These are phyloP conservation scores for Squalus acanthias DNA, from an alignment of 2,797 vertebrate genomes.

Conservation along the genomic window DNA sequence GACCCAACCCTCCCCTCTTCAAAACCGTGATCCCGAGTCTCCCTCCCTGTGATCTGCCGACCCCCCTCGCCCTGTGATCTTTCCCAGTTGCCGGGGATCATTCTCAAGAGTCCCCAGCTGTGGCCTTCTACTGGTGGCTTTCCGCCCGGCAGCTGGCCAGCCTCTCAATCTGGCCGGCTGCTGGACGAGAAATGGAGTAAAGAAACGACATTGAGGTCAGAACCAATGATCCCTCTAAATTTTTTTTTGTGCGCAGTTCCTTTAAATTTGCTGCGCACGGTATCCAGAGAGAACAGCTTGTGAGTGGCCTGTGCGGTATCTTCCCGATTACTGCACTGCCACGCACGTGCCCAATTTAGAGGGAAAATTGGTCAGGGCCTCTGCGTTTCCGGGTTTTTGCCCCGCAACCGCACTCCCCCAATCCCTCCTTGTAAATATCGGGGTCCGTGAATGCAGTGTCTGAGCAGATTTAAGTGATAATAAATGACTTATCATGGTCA, in stretches of 20 bases:
- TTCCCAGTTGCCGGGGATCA: neutral
- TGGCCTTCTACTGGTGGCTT: neutral
- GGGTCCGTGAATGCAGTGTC: neutral
- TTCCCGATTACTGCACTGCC: too few relatives aligned
- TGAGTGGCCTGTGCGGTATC: too few relatives aligned
- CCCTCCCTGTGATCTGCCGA: neutral
- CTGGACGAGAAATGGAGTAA: neutral
- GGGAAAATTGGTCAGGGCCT: neutral
- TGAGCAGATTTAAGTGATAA: neutral
- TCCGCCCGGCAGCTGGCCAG: neutral
- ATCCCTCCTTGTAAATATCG: neutral
- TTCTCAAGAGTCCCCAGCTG: neutral
- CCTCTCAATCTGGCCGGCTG: neutral
- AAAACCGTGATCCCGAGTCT: neutral
- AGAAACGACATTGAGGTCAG: neutral
- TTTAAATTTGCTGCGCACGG: too few relatives aligned
- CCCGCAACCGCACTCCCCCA: neutral
- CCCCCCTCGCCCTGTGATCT: neutral
- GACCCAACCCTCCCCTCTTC: neutral
- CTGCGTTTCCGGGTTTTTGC: neutral
- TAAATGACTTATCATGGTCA: neutral
- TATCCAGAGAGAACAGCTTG: too few relatives aligned
- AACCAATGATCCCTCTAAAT: too few relatives aligned
- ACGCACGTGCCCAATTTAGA: neutral
- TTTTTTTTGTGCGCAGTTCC: too few relatives aligned